phyloP scores from a whole-genome alignment of 1,140 invertebrate genomes.

The Ceratosolen solmsi region DNA sequence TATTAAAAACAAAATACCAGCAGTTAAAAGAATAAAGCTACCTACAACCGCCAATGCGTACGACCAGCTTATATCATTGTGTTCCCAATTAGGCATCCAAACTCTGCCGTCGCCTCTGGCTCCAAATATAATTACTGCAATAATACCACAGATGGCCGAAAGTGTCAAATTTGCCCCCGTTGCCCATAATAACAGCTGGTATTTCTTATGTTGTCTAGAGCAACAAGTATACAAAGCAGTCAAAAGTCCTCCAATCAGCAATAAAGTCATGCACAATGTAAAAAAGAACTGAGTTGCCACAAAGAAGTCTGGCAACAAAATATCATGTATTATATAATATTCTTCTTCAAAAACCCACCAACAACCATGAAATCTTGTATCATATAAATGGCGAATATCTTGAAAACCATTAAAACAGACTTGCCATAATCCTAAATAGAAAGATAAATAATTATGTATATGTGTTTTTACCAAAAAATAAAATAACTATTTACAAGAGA shows the following conservation, averaged over 20 bases:
- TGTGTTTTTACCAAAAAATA: constrained; percentile 1
- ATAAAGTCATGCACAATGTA: constrained; percentile 86
- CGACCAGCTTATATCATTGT: constrained; percentile 96
- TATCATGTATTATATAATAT: constrained; percentile 90
- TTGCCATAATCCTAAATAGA: constrained; percentile 88
- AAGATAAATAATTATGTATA: background rate
- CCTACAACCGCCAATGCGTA: constrained; percentile 90
- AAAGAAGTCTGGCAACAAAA: constrained; percentile 90
- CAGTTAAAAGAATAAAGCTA: constrained; percentile 80
- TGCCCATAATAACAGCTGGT: constrained; percentile 81
- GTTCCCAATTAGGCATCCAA: constrained; percentile 98
- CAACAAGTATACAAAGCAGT: constrained; percentile 83
- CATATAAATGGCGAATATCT: constrained; percentile 86
- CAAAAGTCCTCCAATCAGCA: constrained; percentile 82
- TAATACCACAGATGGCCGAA: constrained; percentile 83
- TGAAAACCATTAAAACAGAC: constrained; percentile 90
- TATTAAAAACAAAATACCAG: constrained; percentile 85
- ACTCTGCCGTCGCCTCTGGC: constrained; percentile 90
- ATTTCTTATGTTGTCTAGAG: constrained; percentile 85
- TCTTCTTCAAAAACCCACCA: constrained; percentile 96
- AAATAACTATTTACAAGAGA: constrained; percentile 8
- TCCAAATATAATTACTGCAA: constrained; percentile 87
- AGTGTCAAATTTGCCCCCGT: constrained; percentile 82
- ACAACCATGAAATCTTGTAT: constrained; percentile 85
- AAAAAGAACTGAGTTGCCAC: constrained; percentile 94